phyloP scores from a whole-genome alignment of 2,113 vertebrate genomes.

The Hemibagrus wyckioides region DNA sequence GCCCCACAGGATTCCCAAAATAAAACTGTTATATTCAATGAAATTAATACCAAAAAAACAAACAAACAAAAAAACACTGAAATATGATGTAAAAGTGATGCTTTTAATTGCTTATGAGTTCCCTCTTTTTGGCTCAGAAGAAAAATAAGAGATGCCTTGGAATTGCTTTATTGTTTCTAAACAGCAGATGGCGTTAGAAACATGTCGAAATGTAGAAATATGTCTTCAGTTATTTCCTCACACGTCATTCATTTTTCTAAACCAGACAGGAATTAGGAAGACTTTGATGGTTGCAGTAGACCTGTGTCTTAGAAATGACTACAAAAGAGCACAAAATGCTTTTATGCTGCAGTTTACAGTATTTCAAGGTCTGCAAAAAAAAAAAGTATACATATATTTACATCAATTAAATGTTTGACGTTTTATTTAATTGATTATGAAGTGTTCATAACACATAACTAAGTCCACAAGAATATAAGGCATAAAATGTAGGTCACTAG shows the following conservation, averaged over 20 bases:
- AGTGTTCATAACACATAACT: background rate
- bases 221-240: too few species aligned
- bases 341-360: background rate
- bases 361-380: background rate
- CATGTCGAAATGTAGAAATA: too few species aligned
- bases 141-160: background rate
- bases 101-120: background rate
- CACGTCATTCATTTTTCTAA: background rate
- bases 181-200: conserved; percentile 5
- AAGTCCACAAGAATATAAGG: background rate
- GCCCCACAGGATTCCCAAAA: background rate
- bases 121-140: background rate
- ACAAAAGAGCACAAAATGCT: background rate
- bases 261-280: background rate
- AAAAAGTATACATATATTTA: background rate
- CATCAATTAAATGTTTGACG: background rate
- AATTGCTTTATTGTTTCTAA: background rate
- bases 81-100: background rate
- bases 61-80: background rate
- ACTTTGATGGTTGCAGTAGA: background rate
- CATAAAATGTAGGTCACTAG: background rate
- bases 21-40: background rate
- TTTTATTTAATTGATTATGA: background rate
- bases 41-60: too few species aligned
- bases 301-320: background rate